A percentile compares a stretch with the other conserved stretches of the same genome.
phyloP scores from a whole-genome alignment of 2,888 invertebrate genomes.

The Coenonympha arcania region DNA sequence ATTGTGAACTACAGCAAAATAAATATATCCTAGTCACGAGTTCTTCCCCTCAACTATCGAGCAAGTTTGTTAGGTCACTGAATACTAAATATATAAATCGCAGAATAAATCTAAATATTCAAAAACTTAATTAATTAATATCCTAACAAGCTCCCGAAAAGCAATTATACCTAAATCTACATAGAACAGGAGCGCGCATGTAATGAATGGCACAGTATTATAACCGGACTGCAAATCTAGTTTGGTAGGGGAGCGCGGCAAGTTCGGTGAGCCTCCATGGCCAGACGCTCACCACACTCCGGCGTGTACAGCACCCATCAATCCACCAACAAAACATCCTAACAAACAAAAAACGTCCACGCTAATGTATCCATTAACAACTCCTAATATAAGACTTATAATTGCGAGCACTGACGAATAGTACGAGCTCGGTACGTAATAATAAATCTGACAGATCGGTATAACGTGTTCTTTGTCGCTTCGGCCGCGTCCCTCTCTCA shows the following conservation, averaged over 20 bases:
- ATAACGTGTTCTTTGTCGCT: constrained; percentile 74
- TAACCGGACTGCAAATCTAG: constrained; percentile 72
- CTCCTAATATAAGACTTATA: constrained; percentile 19
- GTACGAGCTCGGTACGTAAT: constrained; percentile 27
- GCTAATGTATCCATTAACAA: constrained; percentile 29
- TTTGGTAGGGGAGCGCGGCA: constrained; percentile 70
- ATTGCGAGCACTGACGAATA: constrained; percentile 19
- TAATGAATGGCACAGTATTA: constrained; percentile 69
- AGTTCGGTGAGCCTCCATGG: constrained; percentile 73
- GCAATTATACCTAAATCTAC: constrained; percentile 49
- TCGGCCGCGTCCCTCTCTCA: constrained; percentile 70
- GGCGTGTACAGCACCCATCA: constrained; percentile 56
- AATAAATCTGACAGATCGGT: constrained; percentile 56
- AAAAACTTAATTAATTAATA: constrained; percentile 12
- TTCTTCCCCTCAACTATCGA: too few species aligned
- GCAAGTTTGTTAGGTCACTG: too few species aligned
- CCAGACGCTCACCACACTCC: constrained; percentile 72
- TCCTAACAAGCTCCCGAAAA: constrained; percentile 17
- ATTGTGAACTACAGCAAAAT: too few species aligned
- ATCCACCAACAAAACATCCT: constrained; percentile 32
- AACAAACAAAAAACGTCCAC: constrained; percentile 30
- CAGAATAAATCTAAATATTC: neutral
- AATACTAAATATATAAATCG: neutral
- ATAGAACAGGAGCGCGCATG: constrained; percentile 60
- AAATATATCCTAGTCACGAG: too few species aligned